Percentiles rank a stretch among this genome's conserved stretches.
phyloP scores from a whole-genome alignment of 2,888 invertebrate species.

The Drosophila subsilvestris region DNA sequence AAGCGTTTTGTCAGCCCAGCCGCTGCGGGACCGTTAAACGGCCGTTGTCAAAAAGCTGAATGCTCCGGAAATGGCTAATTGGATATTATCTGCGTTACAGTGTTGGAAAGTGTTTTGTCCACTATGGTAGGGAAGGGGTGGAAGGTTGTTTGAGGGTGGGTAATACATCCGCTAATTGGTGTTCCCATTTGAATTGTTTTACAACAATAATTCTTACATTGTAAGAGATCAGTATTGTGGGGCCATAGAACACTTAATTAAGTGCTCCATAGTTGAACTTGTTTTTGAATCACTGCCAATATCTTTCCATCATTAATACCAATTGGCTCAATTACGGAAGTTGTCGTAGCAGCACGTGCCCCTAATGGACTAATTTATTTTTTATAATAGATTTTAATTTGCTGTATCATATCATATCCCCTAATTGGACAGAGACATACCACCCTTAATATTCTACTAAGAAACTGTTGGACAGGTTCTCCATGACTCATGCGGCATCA shows the following conservation, averaged over 20 bases:
- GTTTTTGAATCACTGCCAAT: slow-evolving; percentile 15
- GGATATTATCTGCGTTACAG: slow-evolving; percentile 44
- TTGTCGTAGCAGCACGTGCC: slow-evolving; percentile 37
- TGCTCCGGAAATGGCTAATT: slow-evolving; percentile 74
- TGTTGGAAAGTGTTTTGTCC: not conserved
- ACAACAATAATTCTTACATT: not conserved
- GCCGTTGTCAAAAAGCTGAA: slow-evolving; percentile 62
- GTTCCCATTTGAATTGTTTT: not conserved
- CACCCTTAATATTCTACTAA: slow-evolving; percentile 1
- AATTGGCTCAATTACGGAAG: slow-evolving; percentile 33
- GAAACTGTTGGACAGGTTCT: not conserved
- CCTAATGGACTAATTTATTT: slow-evolving; percentile 23
- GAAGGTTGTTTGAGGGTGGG: slow-evolving; percentile 13
- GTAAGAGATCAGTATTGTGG: not conserved
- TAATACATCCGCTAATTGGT: not conserved
- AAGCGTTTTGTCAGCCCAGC: slow-evolving; percentile 26
- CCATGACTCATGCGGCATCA: slow-evolving; percentile 44
- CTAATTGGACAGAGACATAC: not conserved
- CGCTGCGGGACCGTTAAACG: slow-evolving; percentile 47
- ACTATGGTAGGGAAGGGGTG: slow-evolving; percentile 52
- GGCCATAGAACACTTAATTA: not conserved
- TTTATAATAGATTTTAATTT: slow-evolving; percentile 8
- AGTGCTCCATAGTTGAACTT: not conserved
- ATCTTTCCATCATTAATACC: slow-evolving; percentile 37
- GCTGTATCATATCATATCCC: not conserved